Evolutionary conservation across 2,113 vertebrate genomes (phyloP).

Genomic region (Indri indri): DNA sequence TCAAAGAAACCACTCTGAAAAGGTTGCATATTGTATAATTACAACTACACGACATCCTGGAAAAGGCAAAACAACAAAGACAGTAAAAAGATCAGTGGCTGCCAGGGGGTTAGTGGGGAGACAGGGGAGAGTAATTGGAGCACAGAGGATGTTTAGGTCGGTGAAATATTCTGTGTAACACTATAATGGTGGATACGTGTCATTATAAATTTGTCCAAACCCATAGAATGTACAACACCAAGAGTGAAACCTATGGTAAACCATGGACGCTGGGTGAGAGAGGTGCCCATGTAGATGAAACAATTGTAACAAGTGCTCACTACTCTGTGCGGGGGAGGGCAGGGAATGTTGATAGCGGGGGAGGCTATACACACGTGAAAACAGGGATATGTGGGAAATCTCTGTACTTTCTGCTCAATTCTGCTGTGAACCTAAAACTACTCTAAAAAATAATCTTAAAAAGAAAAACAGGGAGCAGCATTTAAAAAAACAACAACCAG

Average conservation of each 20-base stretch:
- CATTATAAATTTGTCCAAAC: background rate
- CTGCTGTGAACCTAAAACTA: background rate
- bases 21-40: too few relatives aligned
- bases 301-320: background rate
- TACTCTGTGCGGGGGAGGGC: too few relatives aligned
- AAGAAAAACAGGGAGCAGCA: background rate
- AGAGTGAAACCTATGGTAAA: background rate
- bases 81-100: background rate
- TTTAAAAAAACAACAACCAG: background rate
- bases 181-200: too few relatives aligned
- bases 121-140: too few relatives aligned
- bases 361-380: too few relatives aligned
- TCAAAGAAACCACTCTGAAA: background rate
- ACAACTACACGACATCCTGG: background rate
- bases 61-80: background rate
- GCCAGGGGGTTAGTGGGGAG: background rate
- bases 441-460: background rate
- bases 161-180: background rate
- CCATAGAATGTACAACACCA: background rate
- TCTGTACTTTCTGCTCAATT: background rate
- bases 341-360: background rate
- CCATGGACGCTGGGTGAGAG: background rate
- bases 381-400: rapidly evolving
- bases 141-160: background rate
- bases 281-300: background rate